Evolutionary conservation across 2,888 invertebrate genomes (phyloP), one percentile per base, ranked within the genome.

Genomic region (Tortricodes alternella): DNA sequence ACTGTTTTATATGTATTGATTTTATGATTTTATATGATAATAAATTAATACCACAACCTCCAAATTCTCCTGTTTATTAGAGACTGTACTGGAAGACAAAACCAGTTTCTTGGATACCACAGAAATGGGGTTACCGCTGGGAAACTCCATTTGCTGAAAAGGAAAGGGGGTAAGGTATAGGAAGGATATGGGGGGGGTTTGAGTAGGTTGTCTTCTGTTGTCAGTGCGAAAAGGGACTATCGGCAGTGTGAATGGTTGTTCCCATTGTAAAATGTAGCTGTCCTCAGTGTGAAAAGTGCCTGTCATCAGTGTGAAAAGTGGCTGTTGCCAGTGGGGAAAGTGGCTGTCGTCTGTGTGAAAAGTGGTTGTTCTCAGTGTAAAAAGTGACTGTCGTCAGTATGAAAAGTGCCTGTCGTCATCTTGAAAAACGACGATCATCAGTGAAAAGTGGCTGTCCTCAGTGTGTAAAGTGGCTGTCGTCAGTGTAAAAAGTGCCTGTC

Each of bases 41-140:
- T n/a, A n/a, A n/a, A n/a, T n/a, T n/a, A n/a, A n/a, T n/a, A 69
- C 68, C 4, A 73, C 70, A 27, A 76, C 74, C 51, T 67, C 76
- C 51, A 70, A 56, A 27, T 69, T 70, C 6, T 76, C 78, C 1
- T 65, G 63, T 11, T 67, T 65, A 4, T 65, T 66, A 0, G 73
- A 70, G 0, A 53, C 64, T 0, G 69, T 64, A 24, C 72, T 76
- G 0, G 66, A 56, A 0, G 78, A 76, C 21, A 63, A 74, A 0
- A 68, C 73, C 0, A 73, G 32, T 44, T 76, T 79, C 61, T 73
- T 76, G 0, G 75, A 73, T 46, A 74, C 68, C 37, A 75, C 58
- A 0, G 73, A 65, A 41, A 71, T 63, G 0, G 76, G 75, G 13
- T 67, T 79, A 0, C 68, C 73, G 43, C 68, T 74, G 0, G 78